These are phyloP conservation scores for Gryllus longicercus DNA, from an alignment of 2,888 invertebrate species.

Conservation along the genomic window DNA sequence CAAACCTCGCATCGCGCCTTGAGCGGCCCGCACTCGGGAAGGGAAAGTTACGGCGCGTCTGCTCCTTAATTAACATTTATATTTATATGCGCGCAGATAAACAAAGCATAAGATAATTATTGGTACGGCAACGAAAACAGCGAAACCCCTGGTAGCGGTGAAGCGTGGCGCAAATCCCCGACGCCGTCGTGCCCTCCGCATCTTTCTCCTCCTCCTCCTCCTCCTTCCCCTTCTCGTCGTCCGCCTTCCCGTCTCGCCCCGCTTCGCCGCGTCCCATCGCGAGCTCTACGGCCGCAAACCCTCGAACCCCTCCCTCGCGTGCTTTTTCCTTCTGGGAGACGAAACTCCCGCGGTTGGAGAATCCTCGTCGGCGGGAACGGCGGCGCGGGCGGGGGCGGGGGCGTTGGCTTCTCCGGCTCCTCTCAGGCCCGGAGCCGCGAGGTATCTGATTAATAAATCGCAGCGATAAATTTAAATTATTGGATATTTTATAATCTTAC, in stretches of 20 bases:
- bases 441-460: conserved; percentile 17
- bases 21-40: neutral
- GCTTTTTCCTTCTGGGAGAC: conserved; percentile 17
- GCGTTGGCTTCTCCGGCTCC: neutral
- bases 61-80: conserved; percentile 17
- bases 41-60: conserved; percentile 10
- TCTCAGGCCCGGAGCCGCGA: conserved; percentile 9
- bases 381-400: too few species aligned
- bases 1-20: neutral
- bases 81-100: conserved; percentile 17
- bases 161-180: neutral
- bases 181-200: neutral
- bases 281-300: too few species aligned
- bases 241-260: too few species aligned
- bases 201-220: neutral
- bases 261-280: too few species aligned
- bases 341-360: neutral
- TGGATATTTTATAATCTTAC: conserved; percentile 17
- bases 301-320: neutral
- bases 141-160: conserved; percentile 17
- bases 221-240: neutral
- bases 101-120: conserved; percentile 17
- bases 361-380: too few species aligned
- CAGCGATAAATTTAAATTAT: conserved; percentile 17
- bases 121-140: conserved; percentile 17